Evolutionary conservation across 2,888 invertebrate genomes (phyloP).

Genomic region (Pseudeuparius sepicola): DNA sequence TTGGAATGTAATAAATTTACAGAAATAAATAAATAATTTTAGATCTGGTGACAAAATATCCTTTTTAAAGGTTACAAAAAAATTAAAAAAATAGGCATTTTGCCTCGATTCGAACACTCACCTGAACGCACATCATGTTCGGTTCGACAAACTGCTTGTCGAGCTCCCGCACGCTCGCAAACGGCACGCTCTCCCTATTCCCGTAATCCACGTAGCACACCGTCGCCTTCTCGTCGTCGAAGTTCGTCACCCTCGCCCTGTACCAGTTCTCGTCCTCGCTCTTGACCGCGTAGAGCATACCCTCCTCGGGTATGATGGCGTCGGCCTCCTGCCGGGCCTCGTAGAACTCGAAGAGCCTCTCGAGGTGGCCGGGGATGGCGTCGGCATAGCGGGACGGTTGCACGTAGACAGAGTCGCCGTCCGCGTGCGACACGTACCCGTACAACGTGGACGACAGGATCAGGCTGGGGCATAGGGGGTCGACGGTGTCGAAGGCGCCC

Average conservation of each 20-base stretch:
- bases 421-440: slow-evolving; percentile 49
- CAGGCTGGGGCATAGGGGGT: slow-evolving; percentile 51
- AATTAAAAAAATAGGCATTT: no score
- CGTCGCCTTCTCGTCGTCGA: slow-evolving; percentile 39
- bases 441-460: slow-evolving; percentile 50
- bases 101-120: no score
- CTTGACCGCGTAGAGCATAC: slow-evolving; percentile 49
- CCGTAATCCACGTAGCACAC: slow-evolving; percentile 63
- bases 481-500: slow-evolving; percentile 43
- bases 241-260: slow-evolving; percentile 46
- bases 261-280: slow-evolving; percentile 59
- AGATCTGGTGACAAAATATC: no score
- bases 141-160: slow-evolving; percentile 28
- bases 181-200: slow-evolving; percentile 49
- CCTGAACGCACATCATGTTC: slow-evolving; percentile 30
- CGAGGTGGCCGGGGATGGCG: slow-evolving; percentile 39
- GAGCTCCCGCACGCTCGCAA: slow-evolving; percentile 28
- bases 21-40: no score
- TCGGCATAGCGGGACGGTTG: slow-evolving; percentile 46
- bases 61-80: no score
- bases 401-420: slow-evolving; percentile 51
- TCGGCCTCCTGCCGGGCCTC: slow-evolving; percentile 35
- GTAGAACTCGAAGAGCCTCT: slow-evolving; percentile 51
- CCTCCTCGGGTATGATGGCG: slow-evolving; percentile 41
- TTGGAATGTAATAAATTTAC: no score